Base-by-base conservation (phyloP, 2,797 vertebrate species). In the Neopelma chrysocephalum region DNA sequence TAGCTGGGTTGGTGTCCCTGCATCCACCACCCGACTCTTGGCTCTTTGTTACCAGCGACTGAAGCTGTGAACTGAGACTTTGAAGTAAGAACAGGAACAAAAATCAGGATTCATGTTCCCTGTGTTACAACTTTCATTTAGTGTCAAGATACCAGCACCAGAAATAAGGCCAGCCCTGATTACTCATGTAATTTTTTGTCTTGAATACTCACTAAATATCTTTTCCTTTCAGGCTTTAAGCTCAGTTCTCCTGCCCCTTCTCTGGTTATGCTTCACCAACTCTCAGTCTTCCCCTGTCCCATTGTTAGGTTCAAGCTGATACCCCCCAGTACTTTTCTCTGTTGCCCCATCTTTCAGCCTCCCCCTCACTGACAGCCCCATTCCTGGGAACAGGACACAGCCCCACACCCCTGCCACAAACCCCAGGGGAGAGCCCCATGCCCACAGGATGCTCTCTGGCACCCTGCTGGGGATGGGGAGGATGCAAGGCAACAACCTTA, bases 391-490 rank as follows among this genome's bases (percentile, higher is more conserved):
- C 29, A 4, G 0, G 6, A 40, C 73, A 72, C 6, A 3, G 17
- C n/a, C 43, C 47, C 48, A 32, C 3, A 0, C 3, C 27, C 9
- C 15, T 32, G 43, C 31, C 26, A 11, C 14, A 1, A 12, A 18
- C 26, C 65, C 54, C 2, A 2, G 6, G 13, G 13, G 9, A 87
- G 17, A 78, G 2, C 9, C n/a, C 54, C 5, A 0, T 27, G 47
- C 27, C 75, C 71, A 17, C 1, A 1, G 25, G 4, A 16, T 36
- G 32, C 53, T 40, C 21, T 36, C 47, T 2, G 2, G 12, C 11
- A 32, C 25, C 18, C 36, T 40, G n/a, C 38, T 20, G 0, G 0
- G 34, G 15, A 11, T 4, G 1, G 62, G 16, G 6, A 36, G 76
- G 54, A 25, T 7, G 8, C 38, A 48, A 66, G 22, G 12, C 38